Conservation (phyloP, 2,113 vertebrate species). For the Pyxicephalus adspersus region DNA sequence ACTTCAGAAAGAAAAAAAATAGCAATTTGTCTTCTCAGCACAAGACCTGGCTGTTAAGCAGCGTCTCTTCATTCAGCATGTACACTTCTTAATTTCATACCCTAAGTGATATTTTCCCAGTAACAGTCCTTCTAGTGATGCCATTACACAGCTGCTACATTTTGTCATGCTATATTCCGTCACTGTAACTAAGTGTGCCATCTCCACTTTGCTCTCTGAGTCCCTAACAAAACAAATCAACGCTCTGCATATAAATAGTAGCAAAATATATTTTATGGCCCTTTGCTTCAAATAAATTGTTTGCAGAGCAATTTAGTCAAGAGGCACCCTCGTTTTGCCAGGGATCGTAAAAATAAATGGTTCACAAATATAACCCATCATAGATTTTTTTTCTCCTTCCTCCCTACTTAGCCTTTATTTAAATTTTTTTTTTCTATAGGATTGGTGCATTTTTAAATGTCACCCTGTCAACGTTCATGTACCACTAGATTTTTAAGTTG, state of each 20-base stretch:
- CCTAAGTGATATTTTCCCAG: neutral
- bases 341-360: conserved; percentile 40
- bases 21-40: no score
- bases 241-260: conserved; percentile 28
- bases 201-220: neutral
- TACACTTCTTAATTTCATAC: neutral
- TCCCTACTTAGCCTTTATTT: neutral
- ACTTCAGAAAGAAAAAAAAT: no score
- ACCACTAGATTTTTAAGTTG: conserved; percentile 23
- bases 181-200: neutral
- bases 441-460: conserved; percentile 36
- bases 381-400: neutral
- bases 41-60: no score
- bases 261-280: conserved; percentile 25
- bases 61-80: neutral
- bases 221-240: conserved; percentile 27
- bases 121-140: neutral
- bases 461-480: conserved; percentile 50
- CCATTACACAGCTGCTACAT: neutral
- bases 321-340: neutral
- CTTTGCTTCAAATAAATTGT: conserved; percentile 38
- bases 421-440: conserved; percentile 25
- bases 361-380: conserved; percentile 31
- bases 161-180: neutral
- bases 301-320: conserved; percentile 20